phyloP scores from a whole-genome alignment of 1,140 invertebrate genomes.

The Drosophila neocordata region DNA sequence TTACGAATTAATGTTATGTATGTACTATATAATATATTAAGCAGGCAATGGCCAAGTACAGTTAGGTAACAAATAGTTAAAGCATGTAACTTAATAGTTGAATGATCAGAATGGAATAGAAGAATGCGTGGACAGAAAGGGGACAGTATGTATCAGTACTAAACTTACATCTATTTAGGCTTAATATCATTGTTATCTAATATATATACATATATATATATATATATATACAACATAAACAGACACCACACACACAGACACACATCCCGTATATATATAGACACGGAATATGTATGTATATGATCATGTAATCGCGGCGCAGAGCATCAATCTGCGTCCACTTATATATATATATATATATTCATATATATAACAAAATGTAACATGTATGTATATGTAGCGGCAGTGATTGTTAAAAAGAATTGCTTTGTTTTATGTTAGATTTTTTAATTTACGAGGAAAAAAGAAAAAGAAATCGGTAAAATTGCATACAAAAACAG shows the following conservation, averaged over 20 bases:
- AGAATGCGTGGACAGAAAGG: conserved; percentile 38
- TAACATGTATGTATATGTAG: conserved; percentile 80
- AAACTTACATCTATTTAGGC: conserved; percentile 73
- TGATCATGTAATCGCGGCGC: conserved; percentile 62
- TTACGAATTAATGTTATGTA: conserved; percentile 61
- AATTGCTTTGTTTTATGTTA: conserved; percentile 80
- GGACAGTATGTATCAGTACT: conserved; percentile 66
- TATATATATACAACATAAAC: conserved; percentile 45
- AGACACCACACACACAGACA: conserved; percentile 41
- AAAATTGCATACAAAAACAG: conserved; percentile 79
- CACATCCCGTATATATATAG: conserved; percentile 40
- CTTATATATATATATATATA: conserved; percentile 52
- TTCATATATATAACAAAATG: conserved; percentile 59
- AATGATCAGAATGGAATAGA: conserved; percentile 46
- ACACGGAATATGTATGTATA: conserved; percentile 71
- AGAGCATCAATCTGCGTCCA: conserved; percentile 37
- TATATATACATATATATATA: conserved; percentile 61
- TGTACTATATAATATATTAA: conserved; percentile 37
- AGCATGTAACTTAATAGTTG: conserved; percentile 71
- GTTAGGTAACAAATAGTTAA: conserved; percentile 75
- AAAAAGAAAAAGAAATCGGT: conserved; percentile 51
- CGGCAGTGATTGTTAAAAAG: conserved; percentile 78
- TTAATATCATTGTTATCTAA: conserved; percentile 81
- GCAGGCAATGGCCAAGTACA: conserved; percentile 48
- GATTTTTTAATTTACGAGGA: conserved; percentile 78